Conservation (phyloP, 2,113 vertebrate genomes). For the Acrocephalus kingi region DNA sequence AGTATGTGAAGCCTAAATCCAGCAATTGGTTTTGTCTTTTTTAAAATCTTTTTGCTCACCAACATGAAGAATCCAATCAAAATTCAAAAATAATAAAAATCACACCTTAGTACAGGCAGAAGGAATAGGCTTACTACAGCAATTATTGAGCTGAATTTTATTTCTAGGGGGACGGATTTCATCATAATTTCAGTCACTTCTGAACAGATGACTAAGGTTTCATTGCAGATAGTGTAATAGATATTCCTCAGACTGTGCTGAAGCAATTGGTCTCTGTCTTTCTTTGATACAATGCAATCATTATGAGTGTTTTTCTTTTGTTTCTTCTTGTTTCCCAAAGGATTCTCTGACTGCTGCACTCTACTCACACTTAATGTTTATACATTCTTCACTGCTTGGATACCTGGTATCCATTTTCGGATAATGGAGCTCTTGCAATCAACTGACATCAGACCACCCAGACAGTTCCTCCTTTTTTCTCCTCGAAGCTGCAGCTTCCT, state of each 20-base stretch:
- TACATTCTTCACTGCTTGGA: conserved; percentile 12
- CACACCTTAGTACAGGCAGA: background rate
- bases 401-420: background rate
- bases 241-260: background rate
- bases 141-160: background rate
- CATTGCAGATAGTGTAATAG: background rate
- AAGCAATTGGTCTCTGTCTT: background rate
- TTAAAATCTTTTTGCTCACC: background rate
- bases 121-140: background rate
- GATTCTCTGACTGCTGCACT: background rate
- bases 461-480: background rate
- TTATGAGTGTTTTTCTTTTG: background rate
- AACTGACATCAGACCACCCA: conserved; percentile 10
- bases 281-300: background rate
- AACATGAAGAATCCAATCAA: background rate
- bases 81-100: background rate
- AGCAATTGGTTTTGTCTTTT: background rate
- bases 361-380: background rate
- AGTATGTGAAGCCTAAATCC: background rate
- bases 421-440: background rate
- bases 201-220: background rate
- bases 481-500: background rate
- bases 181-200: background rate
- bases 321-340: background rate
- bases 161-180: background rate